Conservation (phyloP, 2,113 vertebrate genomes). For the Acinonyx jubatus region DNA sequence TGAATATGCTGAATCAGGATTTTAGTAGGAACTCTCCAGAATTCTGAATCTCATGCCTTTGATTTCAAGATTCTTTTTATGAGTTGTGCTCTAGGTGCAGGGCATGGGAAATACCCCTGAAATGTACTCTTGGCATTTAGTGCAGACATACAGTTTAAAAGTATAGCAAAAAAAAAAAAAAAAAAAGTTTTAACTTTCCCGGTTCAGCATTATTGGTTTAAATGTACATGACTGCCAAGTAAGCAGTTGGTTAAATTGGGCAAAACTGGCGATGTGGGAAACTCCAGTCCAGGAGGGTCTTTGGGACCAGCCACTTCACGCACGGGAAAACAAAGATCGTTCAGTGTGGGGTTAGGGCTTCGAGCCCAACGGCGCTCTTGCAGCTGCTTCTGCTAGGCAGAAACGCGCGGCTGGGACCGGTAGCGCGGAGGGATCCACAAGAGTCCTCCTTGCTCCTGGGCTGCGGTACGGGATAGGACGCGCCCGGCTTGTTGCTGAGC, state of each 20-base stretch:
- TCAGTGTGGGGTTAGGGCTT: not conserved
- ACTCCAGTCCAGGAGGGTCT: not conserved
- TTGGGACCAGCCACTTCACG: not conserved
- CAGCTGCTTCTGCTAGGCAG: not conserved
- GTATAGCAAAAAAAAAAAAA: not conserved
- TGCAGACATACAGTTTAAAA: not conserved
- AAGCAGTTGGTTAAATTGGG: not conserved
- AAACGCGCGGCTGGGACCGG: rapidly evolving
- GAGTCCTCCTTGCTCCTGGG: rapidly evolving
- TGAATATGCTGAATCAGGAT: not conserved
- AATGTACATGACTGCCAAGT: not conserved
- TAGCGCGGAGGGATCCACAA: not conserved
- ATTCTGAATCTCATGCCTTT: not conserved
- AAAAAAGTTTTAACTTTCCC: not conserved
- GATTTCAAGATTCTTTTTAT: not conserved
- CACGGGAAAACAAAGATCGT: rapidly evolving
- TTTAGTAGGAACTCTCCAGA: not conserved
- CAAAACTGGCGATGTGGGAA: not conserved
- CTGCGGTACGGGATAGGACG: not conserved
- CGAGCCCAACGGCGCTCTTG: rapidly evolving
- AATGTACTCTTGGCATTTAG: not conserved
- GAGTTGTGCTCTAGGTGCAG: not conserved
- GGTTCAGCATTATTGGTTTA: not conserved
- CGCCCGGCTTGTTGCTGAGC: slow-evolving; percentile 54
- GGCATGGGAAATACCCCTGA: not conserved